Conservation (phyloP, 2,113 vertebrate genomes). For the Ophthalmolycus amberensis region DNA sequence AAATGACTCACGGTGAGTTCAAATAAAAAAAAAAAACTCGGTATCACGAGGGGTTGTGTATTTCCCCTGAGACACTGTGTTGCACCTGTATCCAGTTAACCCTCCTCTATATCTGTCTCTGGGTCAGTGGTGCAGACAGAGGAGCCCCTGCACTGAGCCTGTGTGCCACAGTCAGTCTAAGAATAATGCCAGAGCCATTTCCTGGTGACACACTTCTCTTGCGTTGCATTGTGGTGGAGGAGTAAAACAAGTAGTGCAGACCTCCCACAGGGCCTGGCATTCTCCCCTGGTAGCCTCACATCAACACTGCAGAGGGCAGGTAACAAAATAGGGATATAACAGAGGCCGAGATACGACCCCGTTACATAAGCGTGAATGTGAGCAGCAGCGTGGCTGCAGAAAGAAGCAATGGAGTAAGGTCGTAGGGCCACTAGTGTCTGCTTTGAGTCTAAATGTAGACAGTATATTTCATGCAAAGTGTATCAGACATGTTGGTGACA, state of each 20-base stretch:
- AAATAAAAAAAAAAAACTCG: neutral
- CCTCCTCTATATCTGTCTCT: constrained; percentile 19
- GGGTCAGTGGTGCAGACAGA: constrained; percentile 48
- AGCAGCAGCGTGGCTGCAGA: neutral
- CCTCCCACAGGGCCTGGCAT: constrained; percentile 6
- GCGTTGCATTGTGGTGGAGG: neutral
- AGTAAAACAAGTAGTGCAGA: constrained; percentile 7
- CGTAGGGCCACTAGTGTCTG: neutral
- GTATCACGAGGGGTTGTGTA: neutral
- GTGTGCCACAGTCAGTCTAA: neutral
- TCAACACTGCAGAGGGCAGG: neutral
- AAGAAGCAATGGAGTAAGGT: neutral
- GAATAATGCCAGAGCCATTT: neutral
- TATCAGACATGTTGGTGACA: neutral
- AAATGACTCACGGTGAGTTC: neutral
- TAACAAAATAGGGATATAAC: neutral
- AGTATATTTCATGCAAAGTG: neutral
- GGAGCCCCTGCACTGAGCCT: constrained; percentile 17
- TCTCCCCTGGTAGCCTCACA: constrained; percentile 6
- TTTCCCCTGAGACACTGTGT: constrained; percentile 24
- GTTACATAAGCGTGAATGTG: neutral
- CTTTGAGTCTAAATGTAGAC: neutral
- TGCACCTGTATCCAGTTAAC: constrained; percentile 49
- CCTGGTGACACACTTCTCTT: neutral
- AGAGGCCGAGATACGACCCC: neutral